Evolutionary conservation across 2,888 invertebrate species (phyloP).

Genomic region (Himalopsyche kuldschensis): DNA sequence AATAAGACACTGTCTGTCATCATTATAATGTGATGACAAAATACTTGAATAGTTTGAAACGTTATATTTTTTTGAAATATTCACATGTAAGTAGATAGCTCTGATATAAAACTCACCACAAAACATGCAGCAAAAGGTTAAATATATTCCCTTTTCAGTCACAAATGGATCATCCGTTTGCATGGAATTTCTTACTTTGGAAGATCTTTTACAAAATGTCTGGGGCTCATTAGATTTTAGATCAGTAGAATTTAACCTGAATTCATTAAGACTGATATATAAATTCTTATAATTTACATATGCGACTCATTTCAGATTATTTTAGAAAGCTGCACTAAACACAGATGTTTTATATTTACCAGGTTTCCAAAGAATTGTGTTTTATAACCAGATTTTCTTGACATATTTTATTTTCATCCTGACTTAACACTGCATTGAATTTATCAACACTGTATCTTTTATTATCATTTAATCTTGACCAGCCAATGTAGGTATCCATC

Average conservation of each 20-base stretch:
- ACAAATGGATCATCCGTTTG: constrained; percentile 50
- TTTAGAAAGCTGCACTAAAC: too few relatives aligned
- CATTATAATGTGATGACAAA: too few relatives aligned
- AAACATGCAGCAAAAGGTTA: constrained; percentile 58
- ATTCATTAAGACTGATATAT: not conserved
- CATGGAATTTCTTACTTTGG: not conserved
- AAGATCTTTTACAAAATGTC: not conserved
- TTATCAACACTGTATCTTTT: not conserved
- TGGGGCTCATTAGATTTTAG: not conserved
- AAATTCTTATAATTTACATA: not conserved
- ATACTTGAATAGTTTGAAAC: too few relatives aligned
- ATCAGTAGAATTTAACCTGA: not conserved
- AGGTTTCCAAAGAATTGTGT: not conserved
- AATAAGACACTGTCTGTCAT: too few relatives aligned
- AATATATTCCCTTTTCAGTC: constrained; percentile 64
- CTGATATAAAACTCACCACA: constrained; percentile 45
- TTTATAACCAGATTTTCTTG: not conserved
- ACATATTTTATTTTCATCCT: not conserved
- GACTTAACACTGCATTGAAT: not conserved
- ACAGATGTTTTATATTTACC: not conserved
- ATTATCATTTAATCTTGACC: constrained; percentile 53
- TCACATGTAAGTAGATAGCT: too few relatives aligned
- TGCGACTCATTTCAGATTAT: not conserved
- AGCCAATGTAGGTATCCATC: constrained; percentile 78
- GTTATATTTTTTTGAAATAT: too few relatives aligned